These are phyloP conservation scores for Pseudorasbora parva DNA, from an alignment of 2,113 vertebrate genomes.

Conservation along the genomic window DNA sequence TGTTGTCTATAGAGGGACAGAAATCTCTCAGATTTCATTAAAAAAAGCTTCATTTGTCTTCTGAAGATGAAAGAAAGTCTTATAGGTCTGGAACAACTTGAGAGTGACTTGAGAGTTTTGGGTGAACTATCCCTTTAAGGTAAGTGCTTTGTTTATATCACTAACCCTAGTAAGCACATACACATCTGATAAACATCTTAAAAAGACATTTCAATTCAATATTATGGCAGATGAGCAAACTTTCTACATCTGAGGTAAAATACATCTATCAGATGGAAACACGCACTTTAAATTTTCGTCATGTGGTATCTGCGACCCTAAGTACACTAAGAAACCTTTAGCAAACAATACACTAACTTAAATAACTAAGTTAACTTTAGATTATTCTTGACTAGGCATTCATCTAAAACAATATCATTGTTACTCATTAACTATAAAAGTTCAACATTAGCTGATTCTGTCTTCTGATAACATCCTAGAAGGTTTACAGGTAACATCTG, in stretches of 20 bases:
- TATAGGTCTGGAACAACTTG: no score
- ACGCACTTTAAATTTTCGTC: neutral
- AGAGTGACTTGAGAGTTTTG: no score
- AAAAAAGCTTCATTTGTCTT: no score
- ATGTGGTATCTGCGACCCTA: neutral
- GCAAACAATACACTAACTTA: constrained; percentile 1
- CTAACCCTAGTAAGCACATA: neutral
- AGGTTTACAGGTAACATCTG: constrained; percentile 8
- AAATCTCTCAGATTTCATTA: no score
- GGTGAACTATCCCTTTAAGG: neutral
- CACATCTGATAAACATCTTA: neutral
- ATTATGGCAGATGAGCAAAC: neutral
- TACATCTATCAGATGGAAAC: neutral
- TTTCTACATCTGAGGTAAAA: neutral
- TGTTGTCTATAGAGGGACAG: no score
- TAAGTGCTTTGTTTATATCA: neutral
- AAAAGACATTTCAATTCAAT: neutral
- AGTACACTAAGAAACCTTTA: constrained; percentile 1
- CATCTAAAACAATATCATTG: constrained; percentile 55
- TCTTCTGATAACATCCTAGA: neutral
- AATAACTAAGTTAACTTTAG: neutral
- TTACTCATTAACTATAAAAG: constrained; percentile 68
- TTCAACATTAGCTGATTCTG: neutral
- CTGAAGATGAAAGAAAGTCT: no score
- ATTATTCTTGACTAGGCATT: constrained; percentile 11